phyloP scores from a whole-genome alignment of 2,113 vertebrate species.

The Upupa epops region DNA sequence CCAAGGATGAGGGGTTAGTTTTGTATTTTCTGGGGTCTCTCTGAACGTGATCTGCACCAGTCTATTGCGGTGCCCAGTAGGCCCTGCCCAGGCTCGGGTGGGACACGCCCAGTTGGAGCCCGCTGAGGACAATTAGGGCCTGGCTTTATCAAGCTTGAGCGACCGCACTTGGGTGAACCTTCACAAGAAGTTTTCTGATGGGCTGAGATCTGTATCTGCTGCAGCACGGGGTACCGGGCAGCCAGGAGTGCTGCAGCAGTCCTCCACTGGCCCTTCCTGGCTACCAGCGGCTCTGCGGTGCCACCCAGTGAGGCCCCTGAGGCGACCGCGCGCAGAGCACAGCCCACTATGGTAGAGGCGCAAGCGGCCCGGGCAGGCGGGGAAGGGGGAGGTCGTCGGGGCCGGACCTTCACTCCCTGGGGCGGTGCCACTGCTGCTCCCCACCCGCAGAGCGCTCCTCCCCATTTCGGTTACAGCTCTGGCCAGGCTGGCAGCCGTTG shows the following conservation, averaged over 20 bases:
- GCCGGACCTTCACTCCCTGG: background rate
- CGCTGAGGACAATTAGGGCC: background rate
- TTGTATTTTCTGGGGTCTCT: background rate
- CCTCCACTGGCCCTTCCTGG: fast-evolving
- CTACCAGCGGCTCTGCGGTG: background rate
- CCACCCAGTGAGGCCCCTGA: no score
- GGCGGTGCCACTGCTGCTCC: background rate
- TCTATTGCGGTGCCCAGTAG: no score
- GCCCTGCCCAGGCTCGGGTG: no score
- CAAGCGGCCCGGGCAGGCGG: no score
- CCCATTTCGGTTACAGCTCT: no score
- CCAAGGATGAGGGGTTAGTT: background rate
- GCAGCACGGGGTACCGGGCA: no score
- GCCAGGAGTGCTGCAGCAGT: no score
- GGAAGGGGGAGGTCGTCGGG: background rate
- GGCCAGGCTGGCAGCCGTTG: background rate
- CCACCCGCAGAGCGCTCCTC: fast-evolving
- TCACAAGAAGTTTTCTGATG: fast-evolving
- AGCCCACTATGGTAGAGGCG: background rate
- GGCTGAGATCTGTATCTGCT: no score
- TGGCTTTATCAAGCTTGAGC: fast-evolving
- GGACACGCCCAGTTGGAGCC: background rate
- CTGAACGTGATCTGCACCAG: background rate
- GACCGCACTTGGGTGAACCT: fast-evolving
- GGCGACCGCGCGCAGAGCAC: no score